phyloP scores from a whole-genome alignment of 2,888 invertebrate genomes.

The Nebria brevicollis region DNA sequence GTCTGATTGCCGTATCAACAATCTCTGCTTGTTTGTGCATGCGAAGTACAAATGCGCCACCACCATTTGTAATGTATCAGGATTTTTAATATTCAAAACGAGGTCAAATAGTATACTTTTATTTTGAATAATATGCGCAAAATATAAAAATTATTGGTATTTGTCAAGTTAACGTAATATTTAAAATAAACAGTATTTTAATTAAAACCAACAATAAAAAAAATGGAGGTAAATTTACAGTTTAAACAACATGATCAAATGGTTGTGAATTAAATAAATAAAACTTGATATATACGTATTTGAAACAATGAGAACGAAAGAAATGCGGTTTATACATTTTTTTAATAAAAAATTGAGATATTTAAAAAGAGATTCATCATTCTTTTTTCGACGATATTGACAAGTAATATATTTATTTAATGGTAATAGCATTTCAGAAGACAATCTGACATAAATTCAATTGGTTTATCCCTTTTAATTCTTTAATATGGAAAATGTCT shows the following conservation, averaged over 20 bases:
- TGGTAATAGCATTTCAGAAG: not conserved
- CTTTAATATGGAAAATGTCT: too few relatives aligned
- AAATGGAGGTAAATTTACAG: not conserved
- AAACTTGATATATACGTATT: not conserved
- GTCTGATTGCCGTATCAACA: too few relatives aligned
- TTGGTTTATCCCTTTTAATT: not conserved
- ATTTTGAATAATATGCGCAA: not conserved
- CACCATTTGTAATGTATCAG: too few relatives aligned
- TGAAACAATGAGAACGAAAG: not conserved
- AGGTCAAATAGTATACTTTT: not conserved
- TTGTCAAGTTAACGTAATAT: not conserved
- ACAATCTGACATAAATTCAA: not conserved
- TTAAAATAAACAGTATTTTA: not conserved
- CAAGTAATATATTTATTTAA: not conserved
- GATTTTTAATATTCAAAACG: too few relatives aligned
- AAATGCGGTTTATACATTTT: not conserved
- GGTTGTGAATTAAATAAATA: not conserved
- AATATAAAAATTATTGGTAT: not conserved
- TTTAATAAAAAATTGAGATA: not conserved
- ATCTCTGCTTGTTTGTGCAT: too few relatives aligned
- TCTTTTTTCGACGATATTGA: not conserved
- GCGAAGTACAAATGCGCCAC: too few relatives aligned
- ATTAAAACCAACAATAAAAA: not conserved
- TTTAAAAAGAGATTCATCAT: constrained; percentile 1
- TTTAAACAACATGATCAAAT: not conserved